These are phyloP conservation scores for Cosmopolites sordidus DNA, from an alignment of 2,888 invertebrate genomes.

Conservation along the genomic window DNA sequence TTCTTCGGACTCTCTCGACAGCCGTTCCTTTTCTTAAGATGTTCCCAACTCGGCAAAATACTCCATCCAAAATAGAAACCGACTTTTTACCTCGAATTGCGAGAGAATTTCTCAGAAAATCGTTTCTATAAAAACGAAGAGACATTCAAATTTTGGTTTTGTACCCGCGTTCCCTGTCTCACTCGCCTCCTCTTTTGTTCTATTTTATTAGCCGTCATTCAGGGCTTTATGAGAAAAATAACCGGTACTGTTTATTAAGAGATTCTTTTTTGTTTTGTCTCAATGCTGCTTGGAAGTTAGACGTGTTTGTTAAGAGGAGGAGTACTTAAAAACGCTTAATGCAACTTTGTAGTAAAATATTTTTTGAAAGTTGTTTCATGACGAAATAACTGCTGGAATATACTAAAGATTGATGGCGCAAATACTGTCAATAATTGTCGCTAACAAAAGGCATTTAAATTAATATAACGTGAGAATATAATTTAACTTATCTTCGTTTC, in stretches of 20 bases:
- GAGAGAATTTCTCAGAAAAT: background rate
- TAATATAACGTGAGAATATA: too few relatives aligned
- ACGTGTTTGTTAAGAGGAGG: background rate
- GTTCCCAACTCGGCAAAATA: background rate
- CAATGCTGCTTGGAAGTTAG: background rate
- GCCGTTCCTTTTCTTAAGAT: too few relatives aligned
- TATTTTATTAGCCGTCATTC: constrained; percentile 3
- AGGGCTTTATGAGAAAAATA: constrained; percentile 3
- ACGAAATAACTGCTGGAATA: too few relatives aligned
- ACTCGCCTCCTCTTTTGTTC: background rate
- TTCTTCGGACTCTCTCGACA: too few relatives aligned
- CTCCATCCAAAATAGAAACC: background rate
- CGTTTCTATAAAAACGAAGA: background rate
- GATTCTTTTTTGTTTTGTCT: background rate
- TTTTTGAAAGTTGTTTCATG: too few relatives aligned
- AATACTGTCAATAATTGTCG: too few relatives aligned
- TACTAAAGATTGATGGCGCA: too few relatives aligned
- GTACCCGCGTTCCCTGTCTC: background rate
- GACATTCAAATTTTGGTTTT: background rate
- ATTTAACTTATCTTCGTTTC: too few relatives aligned
- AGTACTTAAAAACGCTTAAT: too few relatives aligned
- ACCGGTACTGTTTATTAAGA: background rate
- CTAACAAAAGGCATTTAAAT: too few relatives aligned
- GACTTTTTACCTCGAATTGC: background rate
- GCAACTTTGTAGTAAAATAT: too few relatives aligned